Base-by-base conservation (phyloP, 2,113 vertebrate genomes). In the Salvelinus alpinus region DNA sequence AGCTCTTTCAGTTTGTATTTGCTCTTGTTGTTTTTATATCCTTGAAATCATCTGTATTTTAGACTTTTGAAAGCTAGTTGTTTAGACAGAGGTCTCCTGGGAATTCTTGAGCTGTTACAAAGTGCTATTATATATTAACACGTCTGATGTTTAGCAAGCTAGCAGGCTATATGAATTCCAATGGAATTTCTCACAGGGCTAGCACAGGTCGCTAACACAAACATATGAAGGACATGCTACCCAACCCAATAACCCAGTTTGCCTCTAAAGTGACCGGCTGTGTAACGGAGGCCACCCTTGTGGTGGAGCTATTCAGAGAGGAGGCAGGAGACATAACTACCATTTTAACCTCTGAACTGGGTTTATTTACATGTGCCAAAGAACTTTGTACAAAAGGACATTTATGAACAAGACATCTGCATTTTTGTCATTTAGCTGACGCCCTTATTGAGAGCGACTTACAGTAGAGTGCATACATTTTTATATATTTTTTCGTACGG, bases 1-100 rank as follows among this genome's bases (percentile, higher is more conserved):
- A 68, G 44, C 66, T 71, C 76, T 25, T 76, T 60, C 2, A 1
- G 24, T 69, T 67, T 83, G 47, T 77, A 47, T 31, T 66, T n/a
- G 13, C 38, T 16, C 20, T 27, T 57, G 64, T 73, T 67, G 59
- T 57, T 76, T 72, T 66, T 18, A 31, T 66, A 69, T 25, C 6
- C 12, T 34, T 75, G n/a, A 81, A 27, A 71, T 9, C 0, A 11
- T 51, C 25, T 64, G 70, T 14, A 29, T 27, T 54, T 4, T 47
- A 24, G 13, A 12, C 70, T 27, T 11, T 66, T 65, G 54, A 65
- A 66, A 47, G 70, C 64, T 60, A 25, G 44, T 16, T 13, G 1
- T 44, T 27, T 4, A 6, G 68, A 44, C 44, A 25, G n/a, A 3
- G 5, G 24, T 25, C 70, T 13, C 1, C 13, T 13, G 44, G 64